Base-by-base conservation (phyloP, 2,797 vertebrate genomes). In the Protonibea diacanthus region DNA sequence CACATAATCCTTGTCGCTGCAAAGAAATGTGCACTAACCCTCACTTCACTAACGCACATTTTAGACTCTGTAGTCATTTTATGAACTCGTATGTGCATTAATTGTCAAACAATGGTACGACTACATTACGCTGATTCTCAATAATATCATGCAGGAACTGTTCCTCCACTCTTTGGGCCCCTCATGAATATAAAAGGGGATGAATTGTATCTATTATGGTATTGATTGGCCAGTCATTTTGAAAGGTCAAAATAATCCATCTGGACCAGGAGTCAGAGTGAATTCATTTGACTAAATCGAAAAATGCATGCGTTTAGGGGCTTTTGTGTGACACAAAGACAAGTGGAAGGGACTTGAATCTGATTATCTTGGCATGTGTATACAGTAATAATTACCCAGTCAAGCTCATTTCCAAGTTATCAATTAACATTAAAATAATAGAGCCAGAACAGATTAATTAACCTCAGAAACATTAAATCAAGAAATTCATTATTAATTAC, bases 181-280 rank as follows among this genome's bases (percentile, higher is more conserved):
- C 52, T 76, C 57, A 80, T 85, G 86, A 81, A 89, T 83, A 71
- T 72, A 25, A 77, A 69, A 52, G 5, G 4, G 42, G 70, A 68
- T 59, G 55, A 65, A 81, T 11, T 76, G 25, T 75, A 63, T 85
- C 66, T 59, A 53, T 73, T 77, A 58, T 40, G 47, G 45, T 82
- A 87, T 88, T 81, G 86, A 89, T 55, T 70, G 72, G 72, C 49
- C 69, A 42, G 64, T 63, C 73, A 33, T 78, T 74, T 77, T 11
- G 55, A 71, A 90, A 88, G 87, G 87, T 90, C 83, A 85, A 29
- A 69, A 82, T 72, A 71, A 76, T 89, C 86, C 78, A 82, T 74
- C n/a, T 51, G 62, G 60, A 63, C 3, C 23, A 5, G 51, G 47
- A 62, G 53, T 44, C 62, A 18, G 11, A 11, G 45, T 78, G 63